phyloP scores from a whole-genome alignment of 2,888 invertebrate species.

The Caenorhabditis imperialis region DNA sequence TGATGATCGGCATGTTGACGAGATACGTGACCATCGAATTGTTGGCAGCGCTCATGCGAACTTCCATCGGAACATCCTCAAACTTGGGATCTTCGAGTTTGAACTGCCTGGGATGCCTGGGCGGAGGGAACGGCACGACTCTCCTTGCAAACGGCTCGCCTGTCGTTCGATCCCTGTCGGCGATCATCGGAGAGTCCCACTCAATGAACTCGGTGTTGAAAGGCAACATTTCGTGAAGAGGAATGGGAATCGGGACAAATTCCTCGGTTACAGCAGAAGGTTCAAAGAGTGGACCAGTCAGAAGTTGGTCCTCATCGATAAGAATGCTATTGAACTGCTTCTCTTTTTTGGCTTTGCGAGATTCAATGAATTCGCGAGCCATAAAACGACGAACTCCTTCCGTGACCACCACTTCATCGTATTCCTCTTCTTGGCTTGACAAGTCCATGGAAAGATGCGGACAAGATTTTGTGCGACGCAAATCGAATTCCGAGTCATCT shows the following conservation, averaged over 20 bases:
- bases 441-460: background rate
- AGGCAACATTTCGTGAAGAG: background rate
- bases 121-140: conserved; percentile 29
- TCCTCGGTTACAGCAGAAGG: too few species aligned
- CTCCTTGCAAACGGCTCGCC: conserved; percentile 7
- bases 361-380: too few species aligned
- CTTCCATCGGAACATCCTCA: conserved; percentile 11
- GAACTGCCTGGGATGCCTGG: conserved; percentile 36
- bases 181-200: conserved; percentile 45
- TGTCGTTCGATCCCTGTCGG: conserved; percentile 15
- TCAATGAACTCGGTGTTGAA: background rate
- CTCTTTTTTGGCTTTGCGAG: too few species aligned
- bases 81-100: conserved; percentile 6
- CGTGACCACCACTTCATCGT: background rate
- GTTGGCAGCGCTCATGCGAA: background rate
- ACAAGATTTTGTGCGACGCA: conserved; percentile 10
- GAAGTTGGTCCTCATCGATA: too few species aligned
- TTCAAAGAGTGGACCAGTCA: too few species aligned
- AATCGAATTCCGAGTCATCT: background rate
- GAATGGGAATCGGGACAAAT: background rate
- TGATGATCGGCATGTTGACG: conserved; percentile 8
- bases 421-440: background rate
- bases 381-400: too few species aligned
- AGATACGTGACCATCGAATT: conserved; percentile 4
- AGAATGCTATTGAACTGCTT: too few species aligned